Conservation (phyloP, 2,888 invertebrate species). For the Aphodius sticticus region DNA sequence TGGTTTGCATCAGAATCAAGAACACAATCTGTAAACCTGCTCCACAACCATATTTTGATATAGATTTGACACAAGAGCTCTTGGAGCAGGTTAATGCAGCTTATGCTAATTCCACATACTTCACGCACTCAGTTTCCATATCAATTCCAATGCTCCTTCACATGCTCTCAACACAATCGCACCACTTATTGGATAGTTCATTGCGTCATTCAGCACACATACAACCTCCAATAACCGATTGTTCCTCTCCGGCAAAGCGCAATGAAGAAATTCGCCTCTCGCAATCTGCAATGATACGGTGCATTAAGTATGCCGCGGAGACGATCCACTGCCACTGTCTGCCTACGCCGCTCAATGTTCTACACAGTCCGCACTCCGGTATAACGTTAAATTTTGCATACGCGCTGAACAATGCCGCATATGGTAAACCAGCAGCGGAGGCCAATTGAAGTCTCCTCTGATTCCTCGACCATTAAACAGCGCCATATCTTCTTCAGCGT, state of each 20-base stretch:
- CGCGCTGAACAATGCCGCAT: neutral
- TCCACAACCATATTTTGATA: no score
- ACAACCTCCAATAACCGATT: neutral
- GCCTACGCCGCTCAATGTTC: neutral
- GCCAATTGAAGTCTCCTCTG: neutral
- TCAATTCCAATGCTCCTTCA: neutral
- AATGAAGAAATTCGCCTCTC: neutral
- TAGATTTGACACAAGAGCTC: no score
- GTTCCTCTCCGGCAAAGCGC: neutral
- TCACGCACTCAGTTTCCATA: neutral
- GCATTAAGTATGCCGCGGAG: neutral
- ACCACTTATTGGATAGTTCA: neutral
- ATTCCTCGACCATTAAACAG: neutral
- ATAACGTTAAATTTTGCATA: constrained; percentile 4
- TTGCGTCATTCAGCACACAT: neutral
- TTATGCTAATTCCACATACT: neutral
- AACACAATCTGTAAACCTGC: no score
- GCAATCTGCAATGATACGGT: neutral
- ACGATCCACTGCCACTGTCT: neutral
- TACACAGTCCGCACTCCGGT: neutral
- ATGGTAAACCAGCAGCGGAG: neutral
- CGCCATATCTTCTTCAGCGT: constrained; percentile 4
- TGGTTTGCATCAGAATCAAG: no score
- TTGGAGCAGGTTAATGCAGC: neutral
- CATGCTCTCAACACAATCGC: neutral